These are phyloP conservation scores for Brachionus angularis DNA, from an alignment of 1,140 invertebrate genomes.

Conservation along the genomic window DNA sequence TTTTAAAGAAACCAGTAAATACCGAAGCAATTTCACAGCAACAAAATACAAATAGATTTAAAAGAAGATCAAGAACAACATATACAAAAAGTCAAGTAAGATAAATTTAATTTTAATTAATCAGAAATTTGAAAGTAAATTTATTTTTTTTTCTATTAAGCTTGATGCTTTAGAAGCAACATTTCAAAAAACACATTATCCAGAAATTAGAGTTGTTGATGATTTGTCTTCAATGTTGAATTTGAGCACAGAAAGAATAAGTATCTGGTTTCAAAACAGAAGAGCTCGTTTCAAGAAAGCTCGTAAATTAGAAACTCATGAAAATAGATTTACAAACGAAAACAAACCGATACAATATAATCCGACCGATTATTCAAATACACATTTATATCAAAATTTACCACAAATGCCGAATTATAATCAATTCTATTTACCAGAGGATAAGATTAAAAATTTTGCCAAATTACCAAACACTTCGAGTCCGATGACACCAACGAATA, in stretches of 20 bases:
- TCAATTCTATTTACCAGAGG: too few species aligned
- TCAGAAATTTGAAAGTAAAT: not conserved
- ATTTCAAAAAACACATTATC: conserved; percentile 43
- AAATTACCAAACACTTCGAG: too few species aligned
- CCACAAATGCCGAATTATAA: too few species aligned
- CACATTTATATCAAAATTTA: not conserved
- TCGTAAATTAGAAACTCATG: conserved; percentile 25
- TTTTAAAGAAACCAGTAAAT: not conserved
- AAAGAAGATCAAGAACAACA: conserved; percentile 32
- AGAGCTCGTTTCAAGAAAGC: conserved; percentile 43
- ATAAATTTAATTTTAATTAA: too few species aligned
- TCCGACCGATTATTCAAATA: not conserved
- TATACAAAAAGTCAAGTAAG: conserved; percentile 34
- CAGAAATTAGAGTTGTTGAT: conserved; percentile 31
- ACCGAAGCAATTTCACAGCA: not conserved
- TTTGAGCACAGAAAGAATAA: conserved; percentile 11
- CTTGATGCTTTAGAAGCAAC: conserved; percentile 31
- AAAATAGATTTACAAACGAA: conserved; percentile 12
- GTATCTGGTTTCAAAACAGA: conserved; percentile 43
- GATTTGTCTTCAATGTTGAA: conserved; percentile 42
- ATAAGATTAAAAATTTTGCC: too few species aligned
- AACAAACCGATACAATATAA: not conserved
- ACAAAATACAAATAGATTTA: not conserved
- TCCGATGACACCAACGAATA: not conserved
- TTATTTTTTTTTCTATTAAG: not conserved